Percentiles rank a stretch among this genome's conserved stretches.
Conservation (phyloP, 2,888 invertebrate species). For the Caenorhabditis sulstoni region DNA sequence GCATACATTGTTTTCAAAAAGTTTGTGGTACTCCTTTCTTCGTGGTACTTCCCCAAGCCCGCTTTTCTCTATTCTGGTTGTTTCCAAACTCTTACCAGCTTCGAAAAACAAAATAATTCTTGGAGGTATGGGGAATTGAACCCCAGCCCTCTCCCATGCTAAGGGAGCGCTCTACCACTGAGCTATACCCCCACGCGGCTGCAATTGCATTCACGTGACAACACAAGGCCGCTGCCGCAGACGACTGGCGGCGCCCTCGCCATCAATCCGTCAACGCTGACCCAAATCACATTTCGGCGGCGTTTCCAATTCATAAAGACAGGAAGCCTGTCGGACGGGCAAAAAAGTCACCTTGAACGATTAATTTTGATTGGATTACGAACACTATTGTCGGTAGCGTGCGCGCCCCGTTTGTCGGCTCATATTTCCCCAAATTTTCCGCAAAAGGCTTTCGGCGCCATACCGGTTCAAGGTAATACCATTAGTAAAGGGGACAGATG, state of each 20-base stretch:
- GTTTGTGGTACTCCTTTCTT: too few species aligned
- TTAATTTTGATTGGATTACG: conserved; percentile 59
- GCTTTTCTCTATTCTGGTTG: too few species aligned
- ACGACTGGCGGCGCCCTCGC: conserved; percentile 2
- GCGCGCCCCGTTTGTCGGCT: conserved; percentile 41
- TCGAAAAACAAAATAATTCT: conserved; percentile 11
- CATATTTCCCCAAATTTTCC: conserved; percentile 17
- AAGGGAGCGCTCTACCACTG: conserved; percentile 78
- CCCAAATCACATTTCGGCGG: conserved; percentile 1
- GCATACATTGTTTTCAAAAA: too few species aligned
- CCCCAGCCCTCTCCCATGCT: conserved; percentile 77
- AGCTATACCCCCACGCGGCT: conserved; percentile 69
- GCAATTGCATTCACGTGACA: neutral
- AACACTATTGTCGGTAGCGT: conserved; percentile 46
- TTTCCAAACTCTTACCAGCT: too few species aligned
- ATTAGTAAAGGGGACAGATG: conserved; percentile 22
- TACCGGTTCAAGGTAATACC: conserved; percentile 50
- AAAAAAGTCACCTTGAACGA: conserved; percentile 43
- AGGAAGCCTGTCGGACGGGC: neutral
- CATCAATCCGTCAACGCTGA: conserved; percentile 10
- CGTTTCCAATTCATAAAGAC: neutral
- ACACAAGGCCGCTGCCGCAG: neutral
- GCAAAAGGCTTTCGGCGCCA: conserved; percentile 39
- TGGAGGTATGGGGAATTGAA: conserved; percentile 75
- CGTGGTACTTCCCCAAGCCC: too few species aligned